These are phyloP conservation scores for Eriosoma lanigerum DNA, from an alignment of 1,140 invertebrate genomes.

Conservation along the genomic window DNA sequence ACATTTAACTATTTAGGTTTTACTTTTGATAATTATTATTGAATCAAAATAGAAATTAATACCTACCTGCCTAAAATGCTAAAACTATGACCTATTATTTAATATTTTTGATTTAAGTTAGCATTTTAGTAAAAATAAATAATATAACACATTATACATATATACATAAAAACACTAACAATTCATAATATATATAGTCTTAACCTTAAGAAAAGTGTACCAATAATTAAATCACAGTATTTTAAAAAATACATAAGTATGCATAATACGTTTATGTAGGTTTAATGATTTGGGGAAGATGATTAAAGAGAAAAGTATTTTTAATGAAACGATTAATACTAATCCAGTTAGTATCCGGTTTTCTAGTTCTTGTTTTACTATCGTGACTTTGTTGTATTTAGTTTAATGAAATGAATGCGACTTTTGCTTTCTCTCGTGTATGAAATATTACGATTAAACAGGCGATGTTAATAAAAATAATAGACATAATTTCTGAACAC, in stretches of 20 bases:
- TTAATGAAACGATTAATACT: constrained; percentile 37
- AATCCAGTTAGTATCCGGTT: constrained; percentile 49
- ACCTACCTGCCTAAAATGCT: no score
- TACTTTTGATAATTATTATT: no score
- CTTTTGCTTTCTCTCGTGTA: constrained; percentile 40
- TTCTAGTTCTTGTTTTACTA: constrained; percentile 42
- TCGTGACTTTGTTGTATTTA: constrained; percentile 41
- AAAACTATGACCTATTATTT: no score
- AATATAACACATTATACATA: no score
- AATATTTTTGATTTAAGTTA: no score
- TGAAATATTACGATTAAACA: constrained; percentile 20
- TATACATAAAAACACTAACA: no score
- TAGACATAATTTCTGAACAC: background rate
- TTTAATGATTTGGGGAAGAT: constrained; percentile 21
- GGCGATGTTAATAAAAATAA: constrained; percentile 24
- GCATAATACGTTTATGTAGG: no score
- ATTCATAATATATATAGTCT: background rate
- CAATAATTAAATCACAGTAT: background rate
- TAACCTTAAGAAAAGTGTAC: no score
- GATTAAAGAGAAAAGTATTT: constrained; percentile 34
- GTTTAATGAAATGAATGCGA: constrained; percentile 35
- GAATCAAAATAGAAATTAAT: no score
- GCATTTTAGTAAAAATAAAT: no score
- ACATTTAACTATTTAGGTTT: no score
- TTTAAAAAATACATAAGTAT: constrained; percentile 4